phyloP scores from a whole-genome alignment of 2,113 vertebrate genomes.

The Tachysurus fulvidraco region DNA sequence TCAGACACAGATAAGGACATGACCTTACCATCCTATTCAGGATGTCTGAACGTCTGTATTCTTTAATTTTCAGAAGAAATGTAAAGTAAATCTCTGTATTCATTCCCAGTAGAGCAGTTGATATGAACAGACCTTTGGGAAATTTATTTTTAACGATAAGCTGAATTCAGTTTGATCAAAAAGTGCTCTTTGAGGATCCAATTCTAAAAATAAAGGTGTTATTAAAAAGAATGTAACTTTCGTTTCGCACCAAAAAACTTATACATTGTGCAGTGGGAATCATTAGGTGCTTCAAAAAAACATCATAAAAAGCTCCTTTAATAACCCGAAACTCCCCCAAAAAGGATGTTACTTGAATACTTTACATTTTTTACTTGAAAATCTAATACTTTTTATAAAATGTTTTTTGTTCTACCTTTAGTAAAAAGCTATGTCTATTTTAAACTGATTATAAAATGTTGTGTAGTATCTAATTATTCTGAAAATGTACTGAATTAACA shows the following conservation, averaged over 20 bases:
- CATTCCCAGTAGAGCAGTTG: background rate
- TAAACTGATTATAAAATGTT: background rate
- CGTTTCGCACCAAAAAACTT: background rate
- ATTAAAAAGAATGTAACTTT: background rate
- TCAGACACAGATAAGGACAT: background rate
- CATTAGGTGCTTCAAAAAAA: background rate
- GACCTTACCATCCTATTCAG: background rate
- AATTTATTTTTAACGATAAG: background rate
- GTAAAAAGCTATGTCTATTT: background rate
- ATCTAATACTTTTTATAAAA: too few species aligned
- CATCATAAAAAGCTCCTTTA: background rate
- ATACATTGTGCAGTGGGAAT: background rate
- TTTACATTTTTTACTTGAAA: too few species aligned
- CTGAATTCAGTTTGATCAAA: background rate
- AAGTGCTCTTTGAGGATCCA: background rate
- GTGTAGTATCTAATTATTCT: background rate
- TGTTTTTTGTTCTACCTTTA: background rate
- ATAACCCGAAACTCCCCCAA: background rate
- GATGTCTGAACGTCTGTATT: background rate
- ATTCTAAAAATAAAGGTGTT: background rate
- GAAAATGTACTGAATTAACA: background rate
- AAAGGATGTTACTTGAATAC: too few species aligned
- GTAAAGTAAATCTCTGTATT: background rate
- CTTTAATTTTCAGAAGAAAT: background rate
- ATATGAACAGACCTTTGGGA: background rate